Conservation (phyloP, 2,888 invertebrate genomes). For the Dicyrtoma fusca region DNA sequence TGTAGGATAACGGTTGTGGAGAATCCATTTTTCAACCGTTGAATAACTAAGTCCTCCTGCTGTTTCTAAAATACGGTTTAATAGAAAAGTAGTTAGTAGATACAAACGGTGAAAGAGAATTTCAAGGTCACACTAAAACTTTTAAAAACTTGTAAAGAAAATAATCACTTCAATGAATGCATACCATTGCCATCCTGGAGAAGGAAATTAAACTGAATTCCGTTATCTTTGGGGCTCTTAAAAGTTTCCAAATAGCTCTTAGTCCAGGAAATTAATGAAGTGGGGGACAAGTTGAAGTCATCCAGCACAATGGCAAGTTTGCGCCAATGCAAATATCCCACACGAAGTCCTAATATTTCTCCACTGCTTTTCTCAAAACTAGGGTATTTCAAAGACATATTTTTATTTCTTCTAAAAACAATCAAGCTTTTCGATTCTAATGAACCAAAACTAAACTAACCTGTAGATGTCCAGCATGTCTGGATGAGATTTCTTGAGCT, state of each 20-base stretch:
- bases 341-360: slow-evolving; percentile 50
- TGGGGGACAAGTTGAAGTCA: slow-evolving; percentile 48
- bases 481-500: slow-evolving; percentile 45
- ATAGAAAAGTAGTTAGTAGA: no score
- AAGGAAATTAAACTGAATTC: slow-evolving; percentile 45
- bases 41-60: slow-evolving; percentile 43
- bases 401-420: slow-evolving; percentile 4
- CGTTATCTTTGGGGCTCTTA: slow-evolving; percentile 31
- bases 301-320: slow-evolving; percentile 52
- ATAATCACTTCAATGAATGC: not conserved
- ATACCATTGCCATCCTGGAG: slow-evolving; percentile 57
- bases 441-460: slow-evolving; percentile 14
- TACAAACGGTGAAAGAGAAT: no score
- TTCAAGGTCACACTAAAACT: no score
- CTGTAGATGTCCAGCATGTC: slow-evolving; percentile 50
- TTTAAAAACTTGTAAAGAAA: not conserved
- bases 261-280: slow-evolving; percentile 46
- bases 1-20: slow-evolving; percentile 15
- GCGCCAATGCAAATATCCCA: slow-evolving; percentile 52
- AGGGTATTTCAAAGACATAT: not conserved
- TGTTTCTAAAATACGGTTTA: slow-evolving; percentile 43
- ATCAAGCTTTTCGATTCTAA: not conserved
- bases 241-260: slow-evolving; percentile 34
- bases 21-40: slow-evolving; percentile 34
- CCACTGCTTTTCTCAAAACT: slow-evolving; percentile 50